Base-by-base conservation (phyloP, 2,888 invertebrate species). In the Drosophila vallismaia region DNA sequence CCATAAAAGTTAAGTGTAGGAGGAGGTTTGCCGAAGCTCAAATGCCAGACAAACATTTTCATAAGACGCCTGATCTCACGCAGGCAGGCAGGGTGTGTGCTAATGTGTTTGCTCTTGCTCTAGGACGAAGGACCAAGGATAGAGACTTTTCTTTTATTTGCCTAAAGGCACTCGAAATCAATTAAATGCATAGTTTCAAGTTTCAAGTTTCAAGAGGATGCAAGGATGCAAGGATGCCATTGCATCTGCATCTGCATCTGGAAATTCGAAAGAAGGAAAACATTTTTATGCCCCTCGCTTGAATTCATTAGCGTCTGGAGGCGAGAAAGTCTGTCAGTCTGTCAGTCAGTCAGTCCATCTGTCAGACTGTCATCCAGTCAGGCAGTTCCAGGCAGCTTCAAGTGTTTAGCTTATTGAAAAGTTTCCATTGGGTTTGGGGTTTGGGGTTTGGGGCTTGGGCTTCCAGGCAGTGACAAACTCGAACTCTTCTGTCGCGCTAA, bases 321-420 rank as follows among this genome's bases (percentile, higher is more conserved):
- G 49, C 49, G 53, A 4, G 50, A 63, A 14, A n/a, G 9, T n/a
- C n/a, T n/a, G n/a, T n/a, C n/a, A n/a, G 12, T 8, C 31, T 24
- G 26, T 28, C 38, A 33, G 64, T 67, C 71, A 57, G 59, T 79
- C 71, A 60, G 60, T 46, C 50, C 10, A 8, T 44, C 75, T 60
- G 63, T 46, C 33, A 60, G 68, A 28, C 55, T 52, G 68, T 68
- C 68, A 45, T 19, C 19, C 2, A 28, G 28, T 6, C 28, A 28
- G 19, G 19, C 19, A 19, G 19, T 19, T 28, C 28, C 28, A 26
- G 26, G 71, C 31, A 48, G 46, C 76, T 76, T 69, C 54, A 86
- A 83, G 82, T 83, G 82, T 88, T 88, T 88, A 86, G 82, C 82
- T 83, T 83, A 83, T 83, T 83, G 82, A 88, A 83, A 83, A 83